Percentiles rank a stretch among this genome's conserved stretches.
Evolutionary conservation across 2,797 vertebrate species (phyloP).

Genomic region (Enteromius unitaeniatus): DNA sequence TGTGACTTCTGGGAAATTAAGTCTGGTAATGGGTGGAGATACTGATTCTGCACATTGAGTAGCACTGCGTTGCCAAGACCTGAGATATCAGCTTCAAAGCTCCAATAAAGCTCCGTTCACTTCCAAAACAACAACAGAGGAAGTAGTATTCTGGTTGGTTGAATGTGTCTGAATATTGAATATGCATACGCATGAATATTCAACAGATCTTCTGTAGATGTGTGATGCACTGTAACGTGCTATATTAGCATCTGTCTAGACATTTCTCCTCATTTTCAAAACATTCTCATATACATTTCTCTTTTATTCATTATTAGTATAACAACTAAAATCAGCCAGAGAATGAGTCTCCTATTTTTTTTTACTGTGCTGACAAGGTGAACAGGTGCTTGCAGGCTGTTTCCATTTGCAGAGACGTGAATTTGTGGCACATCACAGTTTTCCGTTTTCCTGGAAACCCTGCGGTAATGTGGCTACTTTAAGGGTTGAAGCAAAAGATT

Average conservation of each 20-base stretch:
- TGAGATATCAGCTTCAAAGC: slow-evolving; percentile 17
- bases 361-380: slow-evolving; percentile 18
- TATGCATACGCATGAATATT: slow-evolving; percentile 11
- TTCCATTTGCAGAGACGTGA: slow-evolving; percentile 2
- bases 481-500: neutral
- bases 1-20: slow-evolving; percentile 45
- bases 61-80: neutral
- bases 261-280: neutral
- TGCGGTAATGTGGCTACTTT: neutral
- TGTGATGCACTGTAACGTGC: neutral
- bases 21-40: slow-evolving; percentile 29
- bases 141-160: slow-evolving; percentile 1
- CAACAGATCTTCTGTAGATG: neutral
- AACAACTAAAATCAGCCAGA: neutral
- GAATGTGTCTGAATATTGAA: neutral
- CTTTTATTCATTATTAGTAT: neutral
- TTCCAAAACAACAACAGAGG: slow-evolving; percentile 5
- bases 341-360: neutral
- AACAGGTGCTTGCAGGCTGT: slow-evolving; percentile 24
- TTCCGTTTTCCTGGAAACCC: neutral
- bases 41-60: neutral
- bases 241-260: neutral
- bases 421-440: neutral
- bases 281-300: neutral
- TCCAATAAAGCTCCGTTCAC: neutral